These are phyloP conservation scores for Drosophila borealis DNA, from an alignment of 2,888 invertebrate genomes.

Conservation along the genomic window DNA sequence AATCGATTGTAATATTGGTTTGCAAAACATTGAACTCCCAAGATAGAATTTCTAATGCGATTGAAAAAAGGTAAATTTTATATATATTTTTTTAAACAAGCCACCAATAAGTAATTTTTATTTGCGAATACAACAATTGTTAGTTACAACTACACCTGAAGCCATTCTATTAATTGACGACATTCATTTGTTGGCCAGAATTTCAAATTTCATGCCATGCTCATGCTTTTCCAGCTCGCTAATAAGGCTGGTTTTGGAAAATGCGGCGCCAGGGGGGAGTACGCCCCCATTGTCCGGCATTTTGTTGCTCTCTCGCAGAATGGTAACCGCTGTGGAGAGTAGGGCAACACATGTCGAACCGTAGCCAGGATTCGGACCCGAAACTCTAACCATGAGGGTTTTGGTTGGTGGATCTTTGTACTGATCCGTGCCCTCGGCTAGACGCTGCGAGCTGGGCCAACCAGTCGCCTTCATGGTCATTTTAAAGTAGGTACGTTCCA, in stretches of 20 bases:
- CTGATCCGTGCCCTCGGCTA: conserved; percentile 86
- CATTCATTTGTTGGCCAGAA: conserved; percentile 84
- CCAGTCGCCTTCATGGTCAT: conserved; percentile 92
- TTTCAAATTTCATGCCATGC: conserved; percentile 90
- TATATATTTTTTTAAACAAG: neutral
- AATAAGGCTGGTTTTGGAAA: conserved; percentile 91
- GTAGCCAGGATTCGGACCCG: conserved; percentile 88
- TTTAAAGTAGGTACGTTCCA: conserved; percentile 88
- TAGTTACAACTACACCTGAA: conserved; percentile 7
- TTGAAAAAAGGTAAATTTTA: neutral
- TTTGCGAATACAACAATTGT: conserved; percentile 12
- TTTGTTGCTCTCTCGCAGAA: conserved; percentile 90
- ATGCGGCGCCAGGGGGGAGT: conserved; percentile 93
- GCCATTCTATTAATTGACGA: neutral
- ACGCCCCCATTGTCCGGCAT: conserved; percentile 95
- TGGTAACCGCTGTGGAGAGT: conserved; percentile 89
- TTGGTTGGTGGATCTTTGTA: conserved; percentile 87
- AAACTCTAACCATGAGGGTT: conserved; percentile 88
- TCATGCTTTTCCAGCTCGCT: conserved; percentile 88
- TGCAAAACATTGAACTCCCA: too few species aligned
- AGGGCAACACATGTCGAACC: conserved; percentile 91
- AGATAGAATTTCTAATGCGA: too few species aligned
- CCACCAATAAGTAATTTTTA: conserved; percentile 7
- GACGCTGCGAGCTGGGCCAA: conserved; percentile 88
- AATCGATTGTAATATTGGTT: neutral